These are phyloP conservation scores for Linyphia triangularis DNA, from an alignment of 2,888 invertebrate species.

Conservation along the genomic window DNA sequence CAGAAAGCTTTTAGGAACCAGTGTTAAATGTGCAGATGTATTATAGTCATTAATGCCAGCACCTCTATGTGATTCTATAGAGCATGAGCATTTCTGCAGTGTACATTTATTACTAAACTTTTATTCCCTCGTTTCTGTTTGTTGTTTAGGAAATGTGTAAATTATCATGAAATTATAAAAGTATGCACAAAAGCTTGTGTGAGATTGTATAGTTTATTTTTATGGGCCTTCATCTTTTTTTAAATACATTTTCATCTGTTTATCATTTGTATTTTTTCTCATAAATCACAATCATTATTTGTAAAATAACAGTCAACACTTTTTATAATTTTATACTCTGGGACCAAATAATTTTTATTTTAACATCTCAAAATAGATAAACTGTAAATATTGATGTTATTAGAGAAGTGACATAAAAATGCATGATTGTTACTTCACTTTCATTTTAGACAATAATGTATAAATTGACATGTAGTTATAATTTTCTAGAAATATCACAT, in stretches of 20 bases:
- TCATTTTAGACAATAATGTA: not conserved
- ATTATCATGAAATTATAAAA: not conserved
- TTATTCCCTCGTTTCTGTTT: not conserved
- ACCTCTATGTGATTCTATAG: not conserved
- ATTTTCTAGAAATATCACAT: not conserved
- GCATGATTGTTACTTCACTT: not conserved
- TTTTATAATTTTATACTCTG: too few relatives aligned
- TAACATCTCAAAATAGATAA: too few relatives aligned
- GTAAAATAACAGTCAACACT: too few relatives aligned
- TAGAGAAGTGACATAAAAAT: too few relatives aligned
- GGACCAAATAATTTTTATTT: too few relatives aligned
- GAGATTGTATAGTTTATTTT: not conserved
- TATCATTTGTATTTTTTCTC: not conserved
- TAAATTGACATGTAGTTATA: not conserved
- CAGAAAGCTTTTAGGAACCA: not conserved
- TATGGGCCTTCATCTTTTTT: not conserved
- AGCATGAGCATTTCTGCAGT: not conserved
- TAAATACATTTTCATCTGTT: not conserved
- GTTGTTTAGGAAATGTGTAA: not conserved
- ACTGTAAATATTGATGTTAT: too few relatives aligned
- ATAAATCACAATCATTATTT: too few relatives aligned
- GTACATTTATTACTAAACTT: constrained; percentile 7
- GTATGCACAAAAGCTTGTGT: not conserved
- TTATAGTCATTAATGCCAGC: not conserved
- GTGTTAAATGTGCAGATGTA: not conserved